Evolutionary conservation across 1,140 invertebrate genomes (phyloP).

Genomic region (Musca vetustissima): DNA sequence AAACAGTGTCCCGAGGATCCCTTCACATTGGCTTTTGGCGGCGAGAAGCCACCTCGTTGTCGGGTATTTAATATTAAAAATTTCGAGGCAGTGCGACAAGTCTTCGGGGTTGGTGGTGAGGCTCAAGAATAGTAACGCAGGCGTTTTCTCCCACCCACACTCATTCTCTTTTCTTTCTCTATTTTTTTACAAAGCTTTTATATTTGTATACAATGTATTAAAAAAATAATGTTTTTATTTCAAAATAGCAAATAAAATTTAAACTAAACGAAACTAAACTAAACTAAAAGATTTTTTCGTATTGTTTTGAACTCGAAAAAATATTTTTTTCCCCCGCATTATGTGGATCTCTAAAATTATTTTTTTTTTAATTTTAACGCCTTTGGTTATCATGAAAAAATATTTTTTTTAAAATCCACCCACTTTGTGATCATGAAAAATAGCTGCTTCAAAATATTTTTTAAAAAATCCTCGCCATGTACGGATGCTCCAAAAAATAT

Average conservation of each 20-base stretch:
- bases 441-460: too few relatives aligned
- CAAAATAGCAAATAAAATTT: background rate
- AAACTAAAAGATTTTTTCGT: too few relatives aligned
- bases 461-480: too few relatives aligned
- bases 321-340: too few relatives aligned
- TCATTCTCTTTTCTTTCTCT: background rate
- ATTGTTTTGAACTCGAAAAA: too few relatives aligned
- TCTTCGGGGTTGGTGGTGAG: conserved; percentile 42
- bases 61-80: conserved; percentile 73
- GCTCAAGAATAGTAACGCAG: conserved; percentile 22
- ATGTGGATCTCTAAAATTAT: too few relatives aligned
- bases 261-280: background rate
- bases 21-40: conserved; percentile 77
- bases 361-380: too few relatives aligned
- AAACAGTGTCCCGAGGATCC: conserved; percentile 78
- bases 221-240: background rate
- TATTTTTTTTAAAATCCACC: too few relatives aligned
- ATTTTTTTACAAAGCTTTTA: background rate
- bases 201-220: conserved; percentile 1
- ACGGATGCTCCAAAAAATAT: too few relatives aligned
- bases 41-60: conserved; percentile 79
- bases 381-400: too few relatives aligned
- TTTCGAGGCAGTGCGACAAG: conserved; percentile 62
- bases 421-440: too few relatives aligned
- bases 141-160: background rate